Evolutionary conservation across 2,888 invertebrate genomes (phyloP), one percentile per base, ranked within the genome.

Genomic region (Lithophane socia): DNA sequence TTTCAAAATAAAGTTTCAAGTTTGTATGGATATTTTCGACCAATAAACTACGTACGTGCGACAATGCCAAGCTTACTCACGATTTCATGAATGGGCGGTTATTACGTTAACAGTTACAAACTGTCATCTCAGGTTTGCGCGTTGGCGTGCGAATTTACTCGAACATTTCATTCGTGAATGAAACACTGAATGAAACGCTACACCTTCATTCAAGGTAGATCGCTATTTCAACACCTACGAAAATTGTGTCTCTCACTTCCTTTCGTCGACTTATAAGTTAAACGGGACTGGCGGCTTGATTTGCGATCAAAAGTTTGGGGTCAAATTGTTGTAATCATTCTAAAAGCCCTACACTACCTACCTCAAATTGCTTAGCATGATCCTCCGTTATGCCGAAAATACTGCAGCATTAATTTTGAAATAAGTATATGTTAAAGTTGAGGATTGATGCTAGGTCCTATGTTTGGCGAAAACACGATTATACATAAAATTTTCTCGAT

Each of bases 181-280:
- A 83, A 82, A 80, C 58, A 54, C 7, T 77, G 80, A 82, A 80
- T 77, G 83, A 72, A 81, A 73, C 29, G 75, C 67, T 64, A 73
- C 66, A 83, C 81, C 68, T 84, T 70, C 74, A 70, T 73, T 84
- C 61, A 56, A 77, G 44, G 37, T 71, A 67, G 58, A n/a, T 68
- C 63, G 37, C 69, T 73, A 73, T 82, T 82, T 84, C 63, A 84
- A 84, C 81, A 82, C 81, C 81, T 80, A 84, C 80, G 69, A 52
- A 65, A 52, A 70, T 73, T 58, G 54, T 73, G 73, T 77, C 77
- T 66, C 13, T 9, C 5, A 61, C 54, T 70, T 80, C 54, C 77
- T 66, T 49, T 56, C 16, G 54, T 49, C 77, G 60, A n/a, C 4
- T 64, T 70, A 24, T 80, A 52, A 21, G 75, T 56, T 47, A 18